A percentile compares a stretch with the other conserved stretches of the same genome.
Evolutionary conservation across 2,888 invertebrate species (phyloP).

Genomic region (Calliphora vomitoria): DNA sequence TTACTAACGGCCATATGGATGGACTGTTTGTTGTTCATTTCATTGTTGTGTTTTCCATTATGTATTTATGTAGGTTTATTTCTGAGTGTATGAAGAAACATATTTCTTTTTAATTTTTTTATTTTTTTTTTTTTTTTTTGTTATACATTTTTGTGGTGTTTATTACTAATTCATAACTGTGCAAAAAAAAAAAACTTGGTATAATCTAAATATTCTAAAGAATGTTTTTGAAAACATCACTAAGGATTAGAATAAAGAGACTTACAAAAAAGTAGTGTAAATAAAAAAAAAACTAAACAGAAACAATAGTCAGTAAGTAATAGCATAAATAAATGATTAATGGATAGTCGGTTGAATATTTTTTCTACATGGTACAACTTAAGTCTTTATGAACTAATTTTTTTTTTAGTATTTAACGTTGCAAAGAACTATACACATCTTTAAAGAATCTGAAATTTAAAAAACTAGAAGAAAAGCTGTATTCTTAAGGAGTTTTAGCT

Average conservation of each 20-base stretch:
- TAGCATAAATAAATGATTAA: too few relatives aligned
- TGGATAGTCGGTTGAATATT: neutral
- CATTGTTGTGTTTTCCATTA: conserved; percentile 45
- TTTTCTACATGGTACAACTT: too few relatives aligned
- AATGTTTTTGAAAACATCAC: conserved; percentile 10
- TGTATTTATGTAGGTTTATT: neutral
- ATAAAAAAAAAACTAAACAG: neutral
- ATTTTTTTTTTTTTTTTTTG: neutral
- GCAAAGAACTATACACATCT: too few relatives aligned
- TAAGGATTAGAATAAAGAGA: neutral
- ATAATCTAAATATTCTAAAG: conserved; percentile 25
- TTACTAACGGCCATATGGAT: conserved; percentile 37
- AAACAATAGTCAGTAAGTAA: neutral
- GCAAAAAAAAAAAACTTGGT: neutral
- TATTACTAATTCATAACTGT: conserved; percentile 35
- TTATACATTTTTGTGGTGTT: conserved; percentile 44
- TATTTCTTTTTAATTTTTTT: neutral
- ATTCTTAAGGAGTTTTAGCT: too few relatives aligned
- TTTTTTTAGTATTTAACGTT: too few relatives aligned
- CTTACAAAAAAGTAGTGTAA: neutral
- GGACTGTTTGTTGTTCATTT: conserved; percentile 15
- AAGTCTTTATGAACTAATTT: too few relatives aligned
- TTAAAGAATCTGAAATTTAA: too few relatives aligned
- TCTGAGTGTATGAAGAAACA: too few relatives aligned
- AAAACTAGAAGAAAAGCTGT: too few relatives aligned